Evolutionary conservation across 2,797 vertebrate genomes (phyloP).

Genomic region (Phylloscopus collybita): DNA sequence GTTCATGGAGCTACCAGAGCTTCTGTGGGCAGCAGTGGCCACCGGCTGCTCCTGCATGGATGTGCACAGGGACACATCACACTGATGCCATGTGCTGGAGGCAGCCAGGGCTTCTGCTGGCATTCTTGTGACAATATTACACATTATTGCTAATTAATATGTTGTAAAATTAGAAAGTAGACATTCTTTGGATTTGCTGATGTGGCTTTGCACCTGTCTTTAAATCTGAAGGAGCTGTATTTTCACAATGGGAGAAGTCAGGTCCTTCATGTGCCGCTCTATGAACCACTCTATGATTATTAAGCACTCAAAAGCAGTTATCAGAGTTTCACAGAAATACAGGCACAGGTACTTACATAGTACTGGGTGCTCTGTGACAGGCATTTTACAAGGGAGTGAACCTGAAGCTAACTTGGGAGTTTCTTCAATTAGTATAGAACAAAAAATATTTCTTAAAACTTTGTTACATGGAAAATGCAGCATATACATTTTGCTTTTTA

Average conservation of each 20-base stretch:
- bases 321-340: not conserved
- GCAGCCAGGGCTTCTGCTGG: not conserved
- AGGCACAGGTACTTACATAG: not conserved
- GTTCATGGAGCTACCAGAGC: not conserved
- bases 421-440: not conserved
- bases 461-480: not conserved
- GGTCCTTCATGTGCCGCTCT: not conserved
- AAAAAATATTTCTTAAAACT: not conserved
- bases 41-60: too few species aligned
- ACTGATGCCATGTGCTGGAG: fast-evolving
- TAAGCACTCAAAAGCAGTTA: not conserved
- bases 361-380: not conserved
- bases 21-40: not conserved
- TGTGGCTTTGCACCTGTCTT: not conserved
- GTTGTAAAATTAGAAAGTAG: not conserved
- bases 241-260: not conserved
- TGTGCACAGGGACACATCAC: not conserved
- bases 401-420: not conserved
- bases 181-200: not conserved
- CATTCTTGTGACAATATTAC: not conserved
- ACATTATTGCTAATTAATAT: not conserved
- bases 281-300: not conserved
- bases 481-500: not conserved
- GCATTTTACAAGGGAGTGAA: not conserved
- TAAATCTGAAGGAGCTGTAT: not conserved